phyloP scores from a whole-genome alignment of 2,888 invertebrate genomes.

The Beris morrisii region DNA sequence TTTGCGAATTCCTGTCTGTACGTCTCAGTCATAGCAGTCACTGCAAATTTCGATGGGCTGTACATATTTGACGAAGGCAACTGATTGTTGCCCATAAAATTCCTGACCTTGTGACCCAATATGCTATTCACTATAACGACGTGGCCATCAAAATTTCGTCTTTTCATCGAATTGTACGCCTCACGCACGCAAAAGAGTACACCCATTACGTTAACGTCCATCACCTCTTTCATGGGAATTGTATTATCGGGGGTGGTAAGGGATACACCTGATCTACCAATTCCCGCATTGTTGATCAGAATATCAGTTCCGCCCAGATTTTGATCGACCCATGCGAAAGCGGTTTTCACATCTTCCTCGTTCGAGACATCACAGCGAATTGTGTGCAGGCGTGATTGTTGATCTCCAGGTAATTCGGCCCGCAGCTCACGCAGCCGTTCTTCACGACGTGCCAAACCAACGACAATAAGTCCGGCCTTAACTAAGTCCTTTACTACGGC shows the following conservation, averaged over 20 bases:
- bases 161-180: too few species aligned
- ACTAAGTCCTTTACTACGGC: conserved; percentile 56
- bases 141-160: too few species aligned
- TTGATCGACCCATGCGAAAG: conserved; percentile 59
- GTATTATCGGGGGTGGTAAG: conserved; percentile 45
- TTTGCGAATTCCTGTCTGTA: neutral
- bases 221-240: conserved; percentile 43
- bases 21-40: conserved; percentile 46
- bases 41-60: conserved; percentile 46
- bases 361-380: conserved; percentile 59
- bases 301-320: conserved; percentile 61
- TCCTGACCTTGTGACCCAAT: conserved; percentile 46
- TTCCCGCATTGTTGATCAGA: conserved; percentile 64
- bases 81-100: conserved; percentile 14
- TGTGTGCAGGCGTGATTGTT: conserved; percentile 49
- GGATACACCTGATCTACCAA: conserved; percentile 44
- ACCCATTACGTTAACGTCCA: conserved; percentile 59
- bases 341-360: conserved; percentile 59
- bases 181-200: conserved; percentile 57
- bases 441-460: conserved; percentile 59
- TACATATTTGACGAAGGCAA: conserved; percentile 44
- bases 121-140: conserved; percentile 51
- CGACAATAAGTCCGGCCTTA: conserved; percentile 59
- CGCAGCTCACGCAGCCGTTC: conserved; percentile 53
- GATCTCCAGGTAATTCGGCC: conserved; percentile 11